Evolutionary conservation across 2,797 vertebrate genomes (phyloP).

Genomic region (Sebastes aleutianus): DNA sequence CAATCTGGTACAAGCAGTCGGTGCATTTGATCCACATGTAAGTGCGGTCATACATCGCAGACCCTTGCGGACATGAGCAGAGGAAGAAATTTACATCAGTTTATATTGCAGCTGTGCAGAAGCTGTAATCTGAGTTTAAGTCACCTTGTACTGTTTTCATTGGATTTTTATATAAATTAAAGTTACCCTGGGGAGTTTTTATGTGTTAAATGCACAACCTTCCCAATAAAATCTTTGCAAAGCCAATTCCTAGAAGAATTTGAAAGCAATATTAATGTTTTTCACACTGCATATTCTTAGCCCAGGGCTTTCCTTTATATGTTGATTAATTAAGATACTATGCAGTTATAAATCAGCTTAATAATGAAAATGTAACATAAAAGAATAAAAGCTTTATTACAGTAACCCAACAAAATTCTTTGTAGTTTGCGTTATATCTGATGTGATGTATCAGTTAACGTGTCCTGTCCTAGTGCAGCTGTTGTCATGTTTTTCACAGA

Average conservation of each 20-base stretch:
- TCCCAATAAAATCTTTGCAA: background rate
- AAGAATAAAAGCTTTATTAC: no score
- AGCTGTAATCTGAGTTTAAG: background rate
- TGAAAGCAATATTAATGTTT: background rate
- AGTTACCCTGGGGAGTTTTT: background rate
- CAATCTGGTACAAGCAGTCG: background rate
- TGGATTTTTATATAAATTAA: background rate
- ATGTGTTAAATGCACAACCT: background rate
- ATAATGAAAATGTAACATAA: no score
- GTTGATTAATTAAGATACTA: no score
- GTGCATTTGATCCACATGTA: background rate
- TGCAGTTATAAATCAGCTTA: no score
- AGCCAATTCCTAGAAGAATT: background rate
- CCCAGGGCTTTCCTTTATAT: background rate
- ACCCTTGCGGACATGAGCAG: background rate
- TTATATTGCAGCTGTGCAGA: background rate
- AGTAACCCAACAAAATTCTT: no score
- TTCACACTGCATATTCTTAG: background rate
- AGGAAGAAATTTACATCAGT: background rate
- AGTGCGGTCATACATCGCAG: background rate
- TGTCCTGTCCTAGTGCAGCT: no score
- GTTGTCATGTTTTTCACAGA: no score
- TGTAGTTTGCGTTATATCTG: no score
- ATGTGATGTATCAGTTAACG: no score
- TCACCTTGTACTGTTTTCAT: background rate